Conservation (phyloP, 2,797 vertebrate species). For the Columba guinea region DNA sequence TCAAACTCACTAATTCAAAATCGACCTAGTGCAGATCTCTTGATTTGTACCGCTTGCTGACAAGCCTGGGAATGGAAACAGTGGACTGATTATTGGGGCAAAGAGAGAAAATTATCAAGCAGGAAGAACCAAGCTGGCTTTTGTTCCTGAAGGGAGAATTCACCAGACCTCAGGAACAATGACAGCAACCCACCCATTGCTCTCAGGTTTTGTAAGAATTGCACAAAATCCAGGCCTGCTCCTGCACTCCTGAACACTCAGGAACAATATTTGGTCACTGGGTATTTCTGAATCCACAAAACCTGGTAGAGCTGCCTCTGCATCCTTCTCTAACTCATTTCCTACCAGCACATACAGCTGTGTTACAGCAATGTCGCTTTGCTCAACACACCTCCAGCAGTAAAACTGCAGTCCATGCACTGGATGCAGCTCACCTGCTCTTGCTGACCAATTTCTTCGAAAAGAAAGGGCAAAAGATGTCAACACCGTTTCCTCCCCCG, state of each 20-base stretch:
- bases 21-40: constrained; percentile 25
- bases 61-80: background rate
- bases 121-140: background rate
- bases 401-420: background rate
- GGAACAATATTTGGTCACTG: background rate
- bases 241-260: background rate
- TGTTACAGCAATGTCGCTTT: background rate
- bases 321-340: background rate
- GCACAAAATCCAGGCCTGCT: background rate
- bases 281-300: background rate
- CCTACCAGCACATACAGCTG: background rate
- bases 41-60: constrained; percentile 33
- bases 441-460: background rate
- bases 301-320: background rate
- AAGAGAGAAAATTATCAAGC: background rate
- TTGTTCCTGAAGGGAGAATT: background rate
- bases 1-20: constrained; percentile 44
- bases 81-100: background rate
- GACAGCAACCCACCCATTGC: background rate
- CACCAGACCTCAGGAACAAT: background rate
- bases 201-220: background rate
- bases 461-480: background rate
- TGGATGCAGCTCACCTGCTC: background rate
- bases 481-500: background rate
- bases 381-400: background rate